Percentiles rank a stretch among this genome's conserved stretches.
Evolutionary conservation across 2,113 vertebrate genomes (phyloP).

Genomic region (Nycticebus coucang): DNA sequence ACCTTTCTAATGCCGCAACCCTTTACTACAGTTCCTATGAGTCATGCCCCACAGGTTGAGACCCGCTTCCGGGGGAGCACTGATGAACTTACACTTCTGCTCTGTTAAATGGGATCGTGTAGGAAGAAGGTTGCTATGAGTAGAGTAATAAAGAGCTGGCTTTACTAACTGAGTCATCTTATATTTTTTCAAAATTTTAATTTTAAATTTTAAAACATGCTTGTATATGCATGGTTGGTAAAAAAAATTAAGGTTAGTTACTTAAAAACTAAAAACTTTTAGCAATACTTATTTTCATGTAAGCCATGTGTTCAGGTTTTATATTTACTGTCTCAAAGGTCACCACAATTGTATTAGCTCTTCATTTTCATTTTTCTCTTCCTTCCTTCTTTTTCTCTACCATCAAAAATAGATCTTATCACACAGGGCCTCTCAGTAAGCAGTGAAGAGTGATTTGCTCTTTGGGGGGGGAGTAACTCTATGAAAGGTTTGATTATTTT

Average conservation of each 20-base stretch:
- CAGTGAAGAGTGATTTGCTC: neutral
- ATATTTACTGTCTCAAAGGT: neutral
- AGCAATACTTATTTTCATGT: neutral
- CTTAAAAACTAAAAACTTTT: neutral
- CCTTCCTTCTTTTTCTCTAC: neutral
- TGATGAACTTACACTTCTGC: neutral
- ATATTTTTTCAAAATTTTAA: neutral
- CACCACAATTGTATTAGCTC: neutral
- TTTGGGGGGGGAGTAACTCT: neutral
- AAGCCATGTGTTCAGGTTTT: neutral
- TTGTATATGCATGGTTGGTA: neutral
- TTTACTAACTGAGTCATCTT: neutral
- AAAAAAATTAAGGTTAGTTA: neutral
- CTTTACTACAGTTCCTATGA: too few species aligned
- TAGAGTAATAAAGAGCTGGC: neutral
- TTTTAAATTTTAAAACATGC: neutral
- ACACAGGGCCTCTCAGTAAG: neutral
- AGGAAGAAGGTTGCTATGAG: neutral
- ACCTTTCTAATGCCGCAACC: too few species aligned
- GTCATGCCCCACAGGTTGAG: too few species aligned
- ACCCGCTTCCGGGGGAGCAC: too few species aligned
- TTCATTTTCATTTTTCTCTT: neutral
- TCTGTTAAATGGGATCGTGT: neutral
- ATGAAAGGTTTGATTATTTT: neutral
- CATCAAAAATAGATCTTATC: neutral